A percentile compares a stretch with the other conserved stretches of the same genome.
phyloP scores from a whole-genome alignment of 2,113 vertebrate genomes.

The Setophaga kirtlandii region DNA sequence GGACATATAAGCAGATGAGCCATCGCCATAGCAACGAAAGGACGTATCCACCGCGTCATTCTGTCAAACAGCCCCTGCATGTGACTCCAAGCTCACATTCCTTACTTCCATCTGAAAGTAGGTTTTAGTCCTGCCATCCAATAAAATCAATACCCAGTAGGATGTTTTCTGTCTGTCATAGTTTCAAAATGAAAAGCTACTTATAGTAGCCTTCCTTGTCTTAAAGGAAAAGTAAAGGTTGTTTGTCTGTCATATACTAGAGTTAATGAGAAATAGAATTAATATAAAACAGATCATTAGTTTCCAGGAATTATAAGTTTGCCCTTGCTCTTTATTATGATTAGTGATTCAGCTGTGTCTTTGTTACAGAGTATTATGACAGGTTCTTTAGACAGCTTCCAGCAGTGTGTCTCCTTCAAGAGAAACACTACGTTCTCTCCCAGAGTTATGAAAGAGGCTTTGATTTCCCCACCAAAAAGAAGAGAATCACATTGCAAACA shows the following conservation, averaged over 20 bases:
- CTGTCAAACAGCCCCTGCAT: conserved; percentile 49
- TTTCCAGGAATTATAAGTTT: not conserved
- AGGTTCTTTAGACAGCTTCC: not conserved
- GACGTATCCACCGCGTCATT: conserved; percentile 42
- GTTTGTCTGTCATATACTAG: not conserved
- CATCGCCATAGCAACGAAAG: conserved; percentile 54
- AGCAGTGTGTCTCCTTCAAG: not conserved
- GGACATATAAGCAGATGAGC: conserved; percentile 66
- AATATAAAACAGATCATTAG: not conserved
- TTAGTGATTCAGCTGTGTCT: not conserved
- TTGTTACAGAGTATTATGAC: not conserved
- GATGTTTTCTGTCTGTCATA: conserved; percentile 21
- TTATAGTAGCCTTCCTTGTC: not conserved
- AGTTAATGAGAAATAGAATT: not conserved
- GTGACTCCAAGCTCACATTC: conserved; percentile 68
- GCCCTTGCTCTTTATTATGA: not conserved
- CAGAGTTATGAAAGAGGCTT: not conserved
- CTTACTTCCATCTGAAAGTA: conserved; percentile 48
- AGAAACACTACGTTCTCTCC: not conserved
- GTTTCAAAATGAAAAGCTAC: conserved; percentile 7
- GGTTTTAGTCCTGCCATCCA: conserved; percentile 32
- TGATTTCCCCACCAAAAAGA: not conserved
- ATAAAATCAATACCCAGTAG: conserved; percentile 47
- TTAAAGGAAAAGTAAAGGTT: not conserved
- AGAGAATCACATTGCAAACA: not conserved